A percentile compares a stretch with the other conserved stretches of the same genome.
These are phyloP conservation scores for Andrena cerasifolii DNA, from an alignment of 1,140 invertebrate species.

Conservation along the genomic window DNA sequence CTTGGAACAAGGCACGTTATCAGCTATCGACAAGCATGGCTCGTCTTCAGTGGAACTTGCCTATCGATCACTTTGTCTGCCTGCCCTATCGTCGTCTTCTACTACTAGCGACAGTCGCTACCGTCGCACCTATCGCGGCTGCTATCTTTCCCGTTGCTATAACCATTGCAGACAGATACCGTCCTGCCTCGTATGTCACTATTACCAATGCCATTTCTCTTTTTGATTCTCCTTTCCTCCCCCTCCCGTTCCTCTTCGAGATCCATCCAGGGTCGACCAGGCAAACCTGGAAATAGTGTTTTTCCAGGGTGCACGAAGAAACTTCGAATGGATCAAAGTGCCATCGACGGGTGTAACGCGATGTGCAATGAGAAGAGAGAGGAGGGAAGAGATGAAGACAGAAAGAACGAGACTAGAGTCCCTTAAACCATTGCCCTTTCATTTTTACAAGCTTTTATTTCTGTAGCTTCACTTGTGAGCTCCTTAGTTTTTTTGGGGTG, in stretches of 20 bases:
- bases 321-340: slow-evolving; percentile 20
- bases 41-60: slow-evolving; percentile 53
- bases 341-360: slow-evolving; percentile 9
- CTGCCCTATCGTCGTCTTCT: slow-evolving; percentile 35
- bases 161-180: slow-evolving; percentile 43
- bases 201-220: slow-evolving; percentile 43
- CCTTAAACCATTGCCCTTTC: no score
- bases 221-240: slow-evolving; percentile 22
- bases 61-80: slow-evolving; percentile 64
- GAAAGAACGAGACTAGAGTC: no score
- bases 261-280: background rate
- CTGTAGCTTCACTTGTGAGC: no score
- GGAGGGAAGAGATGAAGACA: background rate
- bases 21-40: slow-evolving; percentile 44
- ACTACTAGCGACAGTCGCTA: slow-evolving; percentile 47
- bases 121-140: slow-evolving; percentile 20
- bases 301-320: background rate
- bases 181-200: slow-evolving; percentile 45
- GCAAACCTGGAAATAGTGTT: slow-evolving; percentile 30
- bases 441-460: no score
- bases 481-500: no score
- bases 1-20: slow-evolving; percentile 45
- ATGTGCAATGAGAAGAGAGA: background rate
- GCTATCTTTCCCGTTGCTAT: slow-evolving; percentile 30
- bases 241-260: background rate